These are phyloP conservation scores for Blastobasis lacticolella DNA, from an alignment of 2,888 invertebrate species.

Conservation along the genomic window DNA sequence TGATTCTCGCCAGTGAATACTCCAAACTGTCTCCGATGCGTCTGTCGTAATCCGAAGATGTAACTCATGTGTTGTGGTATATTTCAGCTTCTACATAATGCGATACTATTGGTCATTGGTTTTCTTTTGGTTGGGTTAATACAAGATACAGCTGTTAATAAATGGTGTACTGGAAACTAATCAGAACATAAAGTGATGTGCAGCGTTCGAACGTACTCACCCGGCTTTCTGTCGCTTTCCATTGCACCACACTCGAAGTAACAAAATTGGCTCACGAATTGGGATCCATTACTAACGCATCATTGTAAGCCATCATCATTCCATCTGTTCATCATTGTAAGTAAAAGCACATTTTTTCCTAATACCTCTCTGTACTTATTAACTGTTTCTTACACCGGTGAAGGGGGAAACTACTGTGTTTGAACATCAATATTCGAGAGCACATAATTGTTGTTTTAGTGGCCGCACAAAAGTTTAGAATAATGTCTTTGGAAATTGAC, in stretches of 20 bases:
- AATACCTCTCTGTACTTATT: background rate
- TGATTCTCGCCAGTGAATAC: conserved; percentile 24
- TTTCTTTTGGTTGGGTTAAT: conserved; percentile 75
- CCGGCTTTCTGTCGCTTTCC: conserved; percentile 72
- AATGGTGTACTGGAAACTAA: conserved; percentile 72
- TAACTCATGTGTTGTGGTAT: conserved; percentile 65
- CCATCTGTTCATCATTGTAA: conserved; percentile 65
- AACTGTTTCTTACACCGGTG: background rate
- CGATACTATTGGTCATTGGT: conserved; percentile 70
- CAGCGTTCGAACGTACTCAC: conserved; percentile 50
- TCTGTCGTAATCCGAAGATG: conserved; percentile 26
- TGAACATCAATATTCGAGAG: no score
- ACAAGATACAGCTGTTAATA: conserved; percentile 73
- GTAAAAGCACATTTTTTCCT: conserved; percentile 57
- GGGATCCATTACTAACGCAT: conserved; percentile 73
- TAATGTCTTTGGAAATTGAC: no score
- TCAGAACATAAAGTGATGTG: conserved; percentile 54
- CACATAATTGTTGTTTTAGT: no score
- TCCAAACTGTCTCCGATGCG: conserved; percentile 28
- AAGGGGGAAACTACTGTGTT: background rate
- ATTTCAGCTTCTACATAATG: conserved; percentile 73
- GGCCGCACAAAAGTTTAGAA: no score
- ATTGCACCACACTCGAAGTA: conserved; percentile 69
- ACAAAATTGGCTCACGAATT: conserved; percentile 71
- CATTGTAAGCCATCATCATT: conserved; percentile 68